Evolutionary conservation across 1,140 invertebrate genomes (phyloP).

Genomic region (Leptinotarsa texana): DNA sequence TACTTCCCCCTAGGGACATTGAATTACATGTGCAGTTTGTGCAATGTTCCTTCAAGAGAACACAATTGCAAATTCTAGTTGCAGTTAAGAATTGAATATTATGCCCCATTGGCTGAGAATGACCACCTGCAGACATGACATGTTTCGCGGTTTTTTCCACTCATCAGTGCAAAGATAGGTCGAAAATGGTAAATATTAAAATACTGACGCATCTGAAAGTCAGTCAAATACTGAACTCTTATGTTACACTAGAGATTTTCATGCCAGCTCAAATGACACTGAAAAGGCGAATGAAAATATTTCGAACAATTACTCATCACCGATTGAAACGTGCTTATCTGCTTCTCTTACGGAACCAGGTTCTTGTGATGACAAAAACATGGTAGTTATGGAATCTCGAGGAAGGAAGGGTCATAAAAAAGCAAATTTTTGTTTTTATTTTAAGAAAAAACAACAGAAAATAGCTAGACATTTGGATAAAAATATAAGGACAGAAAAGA

Average conservation of each 20-base stretch:
- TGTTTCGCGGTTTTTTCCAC: too few relatives aligned
- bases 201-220: background rate
- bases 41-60: too few relatives aligned
- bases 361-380: constrained; percentile 11
- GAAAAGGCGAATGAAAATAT: constrained; percentile 12
- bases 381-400: background rate
- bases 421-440: constrained; percentile 22
- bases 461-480: constrained; percentile 19
- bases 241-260: background rate
- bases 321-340: background rate
- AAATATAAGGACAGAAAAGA: constrained; percentile 21
- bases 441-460: constrained; percentile 12
- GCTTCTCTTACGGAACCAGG: constrained; percentile 16
- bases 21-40: too few relatives aligned
- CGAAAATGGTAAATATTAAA: background rate
- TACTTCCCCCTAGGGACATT: too few relatives aligned
- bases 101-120: too few relatives aligned
- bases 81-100: too few relatives aligned
- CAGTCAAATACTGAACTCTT: background rate
- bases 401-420: constrained; percentile 4
- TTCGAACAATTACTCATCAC: constrained; percentile 33
- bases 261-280: background rate
- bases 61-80: too few relatives aligned
- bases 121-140: too few relatives aligned
- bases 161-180: too few relatives aligned